phyloP scores from a whole-genome alignment of 2,888 invertebrate genomes.

The Sepiola atlantica region DNA sequence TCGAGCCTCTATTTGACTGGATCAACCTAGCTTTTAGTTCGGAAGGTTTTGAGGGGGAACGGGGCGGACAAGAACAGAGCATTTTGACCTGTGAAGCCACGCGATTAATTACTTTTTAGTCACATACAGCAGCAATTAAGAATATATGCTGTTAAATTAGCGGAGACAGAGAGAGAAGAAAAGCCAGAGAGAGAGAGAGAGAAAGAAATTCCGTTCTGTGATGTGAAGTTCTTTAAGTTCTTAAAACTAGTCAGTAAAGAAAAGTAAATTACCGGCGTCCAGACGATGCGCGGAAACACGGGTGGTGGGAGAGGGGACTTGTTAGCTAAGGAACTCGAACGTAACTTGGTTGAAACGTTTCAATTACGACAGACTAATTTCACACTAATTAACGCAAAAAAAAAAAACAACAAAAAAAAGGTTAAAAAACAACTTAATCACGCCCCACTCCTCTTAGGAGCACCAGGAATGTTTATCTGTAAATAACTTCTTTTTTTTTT shows the following conservation, averaged over 20 bases:
- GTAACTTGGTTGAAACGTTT: neutral
- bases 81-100: neutral
- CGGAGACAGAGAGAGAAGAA: neutral
- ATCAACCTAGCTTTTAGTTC: neutral
- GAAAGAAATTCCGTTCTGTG: neutral
- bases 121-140: neutral
- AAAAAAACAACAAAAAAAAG: neutral
- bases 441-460: neutral
- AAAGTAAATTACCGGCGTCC: neutral
- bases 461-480: neutral
- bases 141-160: neutral
- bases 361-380: conserved; percentile 6
- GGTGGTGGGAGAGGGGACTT: no score
- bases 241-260: neutral
- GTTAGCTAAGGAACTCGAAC: neutral
- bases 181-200: neutral
- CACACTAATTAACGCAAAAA: neutral
- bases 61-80: neutral
- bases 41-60: no score
- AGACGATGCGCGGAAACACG: neutral
- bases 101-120: neutral
- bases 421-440: neutral
- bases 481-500: neutral
- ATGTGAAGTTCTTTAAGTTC: neutral
- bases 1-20: neutral